Evolutionary conservation across 1,140 invertebrate genomes (phyloP), one percentile per base, ranked within the genome.

Genomic region (Drosophila obscura): DNA sequence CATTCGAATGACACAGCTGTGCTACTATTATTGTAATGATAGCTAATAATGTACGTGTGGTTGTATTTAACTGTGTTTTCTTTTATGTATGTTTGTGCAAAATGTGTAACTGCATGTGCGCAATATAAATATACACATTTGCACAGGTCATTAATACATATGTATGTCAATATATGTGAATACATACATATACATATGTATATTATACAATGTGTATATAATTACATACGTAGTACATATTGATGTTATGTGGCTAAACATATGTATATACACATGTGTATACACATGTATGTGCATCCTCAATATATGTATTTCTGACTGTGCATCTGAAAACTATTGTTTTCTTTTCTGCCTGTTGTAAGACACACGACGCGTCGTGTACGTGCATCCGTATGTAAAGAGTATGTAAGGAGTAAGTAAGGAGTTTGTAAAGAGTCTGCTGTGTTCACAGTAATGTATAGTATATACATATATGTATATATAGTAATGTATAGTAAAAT

Each of bases 1-100:
- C 48, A 72, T 28, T 65, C 56, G 71, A 74, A 45, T 58, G 72
- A 64, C 60, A 73, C 43, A 64, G 8, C 58, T 73, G 45, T 73
- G 24, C 41, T 68, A 49, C 57, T 60, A 49, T 65, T 49, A 49
- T 15, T 60, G 16, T 66, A 51, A 35, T 66, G 28, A 9, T 62
- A 22, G 31, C n/a, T 39, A 59, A 43, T 51, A 24, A 57, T 50
- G 46, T 56, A 59, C 75, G 50, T 50, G 50, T 50, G 52, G 50
- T 49, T 74, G 46, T 53, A 59, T 76, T 41, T 76, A 43, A 61
- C 6, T 57, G 13, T 57, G 55, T 44, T 26, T 66, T 9, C 0
- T 31, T 46, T 51, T 24, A 19, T 19, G 19, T 62, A 41, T 53
- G 49, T 39, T 15, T 50, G 50, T 76, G 19, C 19, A 31, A 43